Evolutionary conservation across 2,888 invertebrate species (phyloP).

Genomic region (Brachyptera risi): DNA sequence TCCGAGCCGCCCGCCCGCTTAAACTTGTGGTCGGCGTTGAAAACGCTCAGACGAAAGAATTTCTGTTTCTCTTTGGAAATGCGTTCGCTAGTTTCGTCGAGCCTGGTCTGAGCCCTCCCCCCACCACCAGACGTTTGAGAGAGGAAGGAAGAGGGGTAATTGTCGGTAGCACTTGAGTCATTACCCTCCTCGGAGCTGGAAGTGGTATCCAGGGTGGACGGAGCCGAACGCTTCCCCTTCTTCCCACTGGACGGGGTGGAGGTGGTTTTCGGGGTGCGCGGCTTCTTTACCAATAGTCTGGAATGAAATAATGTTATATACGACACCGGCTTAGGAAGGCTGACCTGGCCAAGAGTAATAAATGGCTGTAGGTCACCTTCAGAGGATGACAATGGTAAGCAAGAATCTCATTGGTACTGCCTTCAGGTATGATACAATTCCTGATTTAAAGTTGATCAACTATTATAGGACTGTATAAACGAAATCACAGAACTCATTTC

Average conservation of each 20-base stretch:
- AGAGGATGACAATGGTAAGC: too few species aligned
- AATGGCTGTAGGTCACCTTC: too few species aligned
- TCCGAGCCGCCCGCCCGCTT: constrained; percentile 34
- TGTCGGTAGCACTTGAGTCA: constrained; percentile 36
- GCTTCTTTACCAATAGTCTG: constrained; percentile 24
- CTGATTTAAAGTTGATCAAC: too few species aligned
- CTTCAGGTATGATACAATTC: too few species aligned
- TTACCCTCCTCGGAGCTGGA: constrained; percentile 43
- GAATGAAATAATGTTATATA: neutral
- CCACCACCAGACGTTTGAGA: constrained; percentile 41
- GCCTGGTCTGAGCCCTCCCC: constrained; percentile 43
- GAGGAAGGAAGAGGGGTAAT: constrained; percentile 34
- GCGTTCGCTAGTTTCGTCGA: constrained; percentile 62
- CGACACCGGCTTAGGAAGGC: too few species aligned
- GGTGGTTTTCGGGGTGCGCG: constrained; percentile 6
- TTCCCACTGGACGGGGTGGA: constrained; percentile 37
- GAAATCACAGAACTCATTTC: too few species aligned
- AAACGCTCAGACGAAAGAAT: constrained; percentile 77
- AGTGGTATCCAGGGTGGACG: constrained; percentile 7
- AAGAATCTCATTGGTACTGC: too few species aligned
- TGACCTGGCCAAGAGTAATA: too few species aligned
- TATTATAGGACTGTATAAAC: too few species aligned
- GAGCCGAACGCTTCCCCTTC: constrained; percentile 38
- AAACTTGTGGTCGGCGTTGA: constrained; percentile 58
- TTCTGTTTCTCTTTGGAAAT: constrained; percentile 86